Conservation (phyloP, 2,888 invertebrate species). For the Synergus japonicus region DNA sequence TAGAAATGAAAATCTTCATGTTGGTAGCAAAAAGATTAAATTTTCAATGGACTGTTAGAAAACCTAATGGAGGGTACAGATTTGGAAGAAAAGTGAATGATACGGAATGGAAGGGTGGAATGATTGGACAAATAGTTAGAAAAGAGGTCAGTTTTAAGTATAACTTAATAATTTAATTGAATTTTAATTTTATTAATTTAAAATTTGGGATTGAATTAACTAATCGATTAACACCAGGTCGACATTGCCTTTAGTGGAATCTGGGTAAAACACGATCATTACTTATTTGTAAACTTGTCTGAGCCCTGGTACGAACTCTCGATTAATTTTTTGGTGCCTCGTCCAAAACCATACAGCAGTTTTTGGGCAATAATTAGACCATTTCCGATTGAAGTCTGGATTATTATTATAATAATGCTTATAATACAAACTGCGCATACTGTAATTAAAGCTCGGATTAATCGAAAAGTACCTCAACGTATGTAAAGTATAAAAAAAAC, state of each 20-base stretch:
- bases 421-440: conserved; percentile 31
- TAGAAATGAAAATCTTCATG: conserved; percentile 67
- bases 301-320: conserved; percentile 65
- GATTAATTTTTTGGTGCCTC: conserved; percentile 69
- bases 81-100: conserved; percentile 64
- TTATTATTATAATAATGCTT: conserved; percentile 56
- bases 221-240: conserved; percentile 54
- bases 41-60: conserved; percentile 67
- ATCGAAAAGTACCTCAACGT: conserved; percentile 27
- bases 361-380: conserved; percentile 71
- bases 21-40: conserved; percentile 68
- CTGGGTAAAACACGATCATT: conserved; percentile 63
- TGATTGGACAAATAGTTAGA: conserved; percentile 62
- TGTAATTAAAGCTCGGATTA: conserved; percentile 16
- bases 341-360: conserved; percentile 66
- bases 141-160: conserved; percentile 59
- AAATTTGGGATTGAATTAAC: not conserved
- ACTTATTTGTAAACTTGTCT: conserved; percentile 60
- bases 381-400: conserved; percentile 65
- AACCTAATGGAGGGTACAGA: conserved; percentile 60
- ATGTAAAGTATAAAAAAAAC: not conserved
- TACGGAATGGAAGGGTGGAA: conserved; percentile 66
- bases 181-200: conserved; percentile 43
- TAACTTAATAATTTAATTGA: too few species aligned
- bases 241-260: conserved; percentile 70